Evolutionary conservation across 2,888 invertebrate species (phyloP).

Genomic region (Euclidia mi): DNA sequence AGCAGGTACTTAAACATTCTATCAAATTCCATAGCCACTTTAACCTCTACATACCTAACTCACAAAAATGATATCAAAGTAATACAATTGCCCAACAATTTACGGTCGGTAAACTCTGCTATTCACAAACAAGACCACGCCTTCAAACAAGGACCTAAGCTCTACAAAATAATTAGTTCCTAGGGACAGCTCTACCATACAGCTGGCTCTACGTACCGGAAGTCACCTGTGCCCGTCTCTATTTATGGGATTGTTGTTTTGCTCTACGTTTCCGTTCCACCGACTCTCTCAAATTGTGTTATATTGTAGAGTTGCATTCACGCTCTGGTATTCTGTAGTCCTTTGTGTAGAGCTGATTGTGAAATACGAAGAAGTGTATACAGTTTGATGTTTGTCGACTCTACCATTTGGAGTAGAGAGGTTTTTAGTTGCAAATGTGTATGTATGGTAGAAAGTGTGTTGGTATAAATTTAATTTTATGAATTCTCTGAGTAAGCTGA

Average conservation of each 20-base stretch:
- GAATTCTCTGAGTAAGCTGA: no score
- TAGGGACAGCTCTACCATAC: slow-evolving; percentile 14
- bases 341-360: slow-evolving; percentile 22
- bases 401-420: not conserved
- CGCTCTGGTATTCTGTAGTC: slow-evolving; percentile 11
- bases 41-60: no score
- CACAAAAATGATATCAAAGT: no score
- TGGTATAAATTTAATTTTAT: no score
- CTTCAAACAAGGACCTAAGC: slow-evolving; percentile 22
- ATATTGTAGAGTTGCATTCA: slow-evolving; percentile 21
- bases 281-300: slow-evolving; percentile 26
- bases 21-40: no score
- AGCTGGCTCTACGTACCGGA: slow-evolving; percentile 27
- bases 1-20: no score
- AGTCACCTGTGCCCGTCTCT: slow-evolving; percentile 51
- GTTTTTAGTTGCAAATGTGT: no score
- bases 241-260: slow-evolving; percentile 56
- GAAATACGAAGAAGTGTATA: slow-evolving; percentile 13
- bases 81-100: slow-evolving; percentile 12
- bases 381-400: slow-evolving; percentile 6
- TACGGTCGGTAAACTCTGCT: slow-evolving; percentile 13
- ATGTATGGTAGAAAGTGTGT: no score
- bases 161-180: slow-evolving; percentile 45
- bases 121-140: slow-evolving; percentile 15
- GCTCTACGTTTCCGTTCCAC: slow-evolving; percentile 20